Evolutionary conservation across 1,140 invertebrate genomes (phyloP), one percentile per base, ranked within the genome.

Genomic region (Goniozus legneri): DNA sequence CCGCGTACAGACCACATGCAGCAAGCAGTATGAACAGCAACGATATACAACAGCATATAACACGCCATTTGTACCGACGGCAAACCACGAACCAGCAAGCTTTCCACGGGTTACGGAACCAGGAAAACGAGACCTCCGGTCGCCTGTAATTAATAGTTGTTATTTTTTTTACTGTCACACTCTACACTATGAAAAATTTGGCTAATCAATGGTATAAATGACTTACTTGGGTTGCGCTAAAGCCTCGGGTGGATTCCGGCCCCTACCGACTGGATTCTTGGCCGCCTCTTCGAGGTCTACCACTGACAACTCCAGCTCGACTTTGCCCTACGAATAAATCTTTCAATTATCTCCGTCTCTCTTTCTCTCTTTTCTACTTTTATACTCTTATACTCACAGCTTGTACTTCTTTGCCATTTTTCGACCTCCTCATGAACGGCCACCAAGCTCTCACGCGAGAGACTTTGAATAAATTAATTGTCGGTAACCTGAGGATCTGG

Each of bases 361-460:
- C n/a, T n/a, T n/a, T n/a, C n/a, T n/a, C n/a, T n/a, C n/a, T n/a
- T n/a, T n/a, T 6, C 24, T 27, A 27, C 24, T 27, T 27, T 6
- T 6, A 31, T 47, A 24, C 12, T 27, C 52, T 33, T 33, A 22
- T 50, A 56, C 65, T 68, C 63, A 82, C 80, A 46, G 76, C 72
- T 40, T 66, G 65, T 8, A 71, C 47, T 27, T 67, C 64, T 21
- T 64, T 57, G 30, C 70, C 73, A 0, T 54, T 64, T 4, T 64
- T 54, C 8, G 58, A 50, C 31, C 58, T 78, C 34, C 75, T 77
- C 24, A 62, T 71, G 56, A 87, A 84, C 31, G 91, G 90, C 88
- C 91, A 95, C 91, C 91, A 95, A 2, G 87, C 90, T 60, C 81
- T 82, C 2, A 84, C 80, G 33, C 82, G 71, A 58, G 80, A 81